Base-by-base conservation (phyloP, 2,797 vertebrate species). In the Sarcoramphus papa region DNA sequence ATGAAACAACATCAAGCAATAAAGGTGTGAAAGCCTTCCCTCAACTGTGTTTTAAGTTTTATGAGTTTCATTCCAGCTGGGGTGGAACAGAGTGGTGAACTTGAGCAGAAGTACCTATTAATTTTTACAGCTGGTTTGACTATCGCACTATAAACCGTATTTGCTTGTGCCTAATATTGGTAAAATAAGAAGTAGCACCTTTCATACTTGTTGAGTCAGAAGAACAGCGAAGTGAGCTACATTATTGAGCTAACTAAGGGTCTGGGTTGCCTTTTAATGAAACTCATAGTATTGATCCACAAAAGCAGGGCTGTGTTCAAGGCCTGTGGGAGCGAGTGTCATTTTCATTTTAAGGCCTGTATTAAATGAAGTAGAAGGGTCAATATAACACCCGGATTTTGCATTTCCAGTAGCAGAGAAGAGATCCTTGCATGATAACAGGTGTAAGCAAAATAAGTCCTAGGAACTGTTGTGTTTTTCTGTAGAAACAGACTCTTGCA, bases 111-210 rank as follows among this genome's bases (percentile, higher is more conserved):
- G 22, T 13, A 51, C 16, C 28, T 77, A 33, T 70, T 87, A 65
- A 57, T 85, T 91, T 96, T 93, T 83, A 81, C 47, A 78, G 24
- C 33, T 2, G 0, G 20, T 57, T 96, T 88, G 75, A 62, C 48
- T 74, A 7, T 53, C 0, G 0, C 0, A 0, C 27, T 76, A 31
- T 33, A 88, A 87, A 72, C 37, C 31, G 1, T 84, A 62, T 81
- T 88, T 80, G 33, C 48, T 90, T 0, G 0, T 56, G 22, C 24
- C 51, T 60, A 60, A 19, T 70, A 56, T 9, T 62, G 22, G 21
- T 77, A 56, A 90, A 95, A 76, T 45, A 48, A 72, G 83, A 84
- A 88, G 43, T 22, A 51, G 57, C 10, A 30, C 28, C 45, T 60
- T 90, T 83, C 60, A 59, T 56, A 51, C 4, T 25, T 48, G 10